Conservation (phyloP, 2,113 vertebrate species). For the Mormyrus lacerda region DNA sequence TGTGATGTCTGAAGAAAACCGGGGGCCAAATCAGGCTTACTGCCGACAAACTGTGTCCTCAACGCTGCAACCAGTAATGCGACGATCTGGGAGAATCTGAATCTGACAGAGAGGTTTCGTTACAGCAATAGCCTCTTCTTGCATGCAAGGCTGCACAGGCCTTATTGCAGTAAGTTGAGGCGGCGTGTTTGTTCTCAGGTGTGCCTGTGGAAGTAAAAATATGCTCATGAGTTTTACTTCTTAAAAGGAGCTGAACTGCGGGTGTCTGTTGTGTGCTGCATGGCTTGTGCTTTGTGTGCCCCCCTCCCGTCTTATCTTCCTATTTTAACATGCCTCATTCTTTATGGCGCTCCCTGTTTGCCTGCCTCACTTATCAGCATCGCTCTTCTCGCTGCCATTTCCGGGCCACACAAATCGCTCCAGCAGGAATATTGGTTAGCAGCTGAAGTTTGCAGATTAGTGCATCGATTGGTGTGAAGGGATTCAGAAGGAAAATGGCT, state of each 20-base stretch:
- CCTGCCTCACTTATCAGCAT: background rate
- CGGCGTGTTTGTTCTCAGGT: background rate
- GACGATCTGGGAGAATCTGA: background rate
- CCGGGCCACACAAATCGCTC: background rate
- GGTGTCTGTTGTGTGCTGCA: background rate
- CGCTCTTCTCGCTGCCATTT: background rate
- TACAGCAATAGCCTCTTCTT: background rate
- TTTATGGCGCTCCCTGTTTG: background rate
- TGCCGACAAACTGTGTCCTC: background rate
- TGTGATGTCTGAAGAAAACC: background rate
- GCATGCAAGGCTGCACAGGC: background rate
- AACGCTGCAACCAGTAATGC: background rate
- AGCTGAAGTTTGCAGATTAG: constrained; percentile 1
- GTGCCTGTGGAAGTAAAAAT: background rate
- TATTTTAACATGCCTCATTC: background rate
- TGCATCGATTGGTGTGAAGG: background rate
- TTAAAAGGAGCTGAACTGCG: background rate
- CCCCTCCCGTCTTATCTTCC: background rate
- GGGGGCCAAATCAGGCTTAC: background rate
- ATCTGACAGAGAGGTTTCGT: background rate
- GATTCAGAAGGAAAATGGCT: background rate
- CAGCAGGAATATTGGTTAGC: background rate
- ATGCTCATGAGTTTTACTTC: background rate
- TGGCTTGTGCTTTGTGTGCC: background rate
- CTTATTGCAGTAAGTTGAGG: background rate